Conservation (phyloP, 1,140 invertebrate genomes). For the Eupeodes corollae region DNA sequence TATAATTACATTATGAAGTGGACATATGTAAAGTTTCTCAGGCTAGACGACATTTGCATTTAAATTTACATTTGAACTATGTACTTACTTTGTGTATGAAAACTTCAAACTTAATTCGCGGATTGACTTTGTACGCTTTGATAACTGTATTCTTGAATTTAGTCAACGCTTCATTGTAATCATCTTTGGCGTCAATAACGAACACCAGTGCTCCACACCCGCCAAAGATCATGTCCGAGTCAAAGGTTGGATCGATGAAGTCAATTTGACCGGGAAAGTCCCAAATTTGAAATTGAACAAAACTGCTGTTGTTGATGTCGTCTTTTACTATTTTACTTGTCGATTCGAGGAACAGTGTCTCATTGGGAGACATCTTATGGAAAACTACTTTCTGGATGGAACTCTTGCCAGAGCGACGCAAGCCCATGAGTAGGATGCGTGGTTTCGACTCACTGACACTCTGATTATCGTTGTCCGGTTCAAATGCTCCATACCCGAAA, state of each 20-base stretch:
- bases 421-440: constrained; percentile 88
- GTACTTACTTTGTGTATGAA: constrained; percentile 80
- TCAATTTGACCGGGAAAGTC: constrained; percentile 99
- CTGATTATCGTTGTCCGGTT: constrained; percentile 46
- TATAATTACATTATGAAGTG: too few relatives aligned
- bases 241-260: constrained; percentile 92
- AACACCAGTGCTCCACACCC: constrained; percentile 94
- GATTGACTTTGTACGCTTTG: constrained; percentile 93
- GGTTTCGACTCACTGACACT: constrained; percentile 53
- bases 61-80: neutral
- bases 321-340: constrained; percentile 98
- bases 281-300: constrained; percentile 99
- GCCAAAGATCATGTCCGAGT: constrained; percentile 90
- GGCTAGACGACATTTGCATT: too few relatives aligned
- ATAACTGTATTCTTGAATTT: constrained; percentile 87
- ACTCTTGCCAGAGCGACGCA: constrained; percentile 96
- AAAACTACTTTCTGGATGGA: constrained; percentile 99
- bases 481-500: constrained; percentile 82
- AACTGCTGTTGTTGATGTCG: constrained; percentile 91
- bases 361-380: constrained; percentile 99
- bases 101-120: constrained; percentile 94
- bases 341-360: constrained; percentile 97
- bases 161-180: constrained; percentile 90
- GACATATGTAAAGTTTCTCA: too few relatives aligned
- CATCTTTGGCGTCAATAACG: constrained; percentile 98